These are phyloP conservation scores for Agelas oroides DNA, from an alignment of 37 sponge, comb jelly and placozoan genomes.

Conservation along the genomic window DNA sequence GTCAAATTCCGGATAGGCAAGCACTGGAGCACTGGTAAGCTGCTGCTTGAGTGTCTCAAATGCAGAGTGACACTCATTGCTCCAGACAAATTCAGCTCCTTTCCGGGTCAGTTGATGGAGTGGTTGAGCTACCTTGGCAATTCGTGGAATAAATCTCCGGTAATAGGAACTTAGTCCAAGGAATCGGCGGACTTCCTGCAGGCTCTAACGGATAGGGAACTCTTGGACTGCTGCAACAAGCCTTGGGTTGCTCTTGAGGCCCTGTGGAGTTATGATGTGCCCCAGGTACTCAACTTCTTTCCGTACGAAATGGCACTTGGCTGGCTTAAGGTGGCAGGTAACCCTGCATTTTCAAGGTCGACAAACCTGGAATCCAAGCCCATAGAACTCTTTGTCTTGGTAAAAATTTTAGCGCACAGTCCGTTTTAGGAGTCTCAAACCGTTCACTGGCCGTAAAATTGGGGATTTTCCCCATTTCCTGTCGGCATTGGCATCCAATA, in stretches of 20 bases:
- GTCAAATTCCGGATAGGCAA: constrained; percentile 4
- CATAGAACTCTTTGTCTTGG: no score
- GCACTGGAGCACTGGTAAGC: background rate
- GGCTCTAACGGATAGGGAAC: background rate
- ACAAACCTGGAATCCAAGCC: no score
- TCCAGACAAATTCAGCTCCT: constrained; percentile 5
- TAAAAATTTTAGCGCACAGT: no score
- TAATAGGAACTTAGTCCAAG: constrained; percentile 38
- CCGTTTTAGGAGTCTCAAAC: no score
- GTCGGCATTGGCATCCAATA: no score
- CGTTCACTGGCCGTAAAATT: no score
- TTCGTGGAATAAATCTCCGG: constrained; percentile 11
- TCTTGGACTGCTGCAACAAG: constrained; percentile 3
- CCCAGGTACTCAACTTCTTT: constrained; percentile 47
- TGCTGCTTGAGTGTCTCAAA: constrained; percentile 10
- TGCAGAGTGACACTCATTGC: constrained; percentile 12
- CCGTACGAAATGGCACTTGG: constrained; percentile 28
- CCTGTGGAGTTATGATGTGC: constrained; percentile 19
- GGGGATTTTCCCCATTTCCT: no score
- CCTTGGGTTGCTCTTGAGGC: constrained; percentile 11
- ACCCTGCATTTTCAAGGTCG: no score
- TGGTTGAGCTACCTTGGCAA: constrained; percentile 17
- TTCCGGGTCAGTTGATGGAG: constrained; percentile 21
- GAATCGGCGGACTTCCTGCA: constrained; percentile 3
- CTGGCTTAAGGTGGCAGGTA: no score